phyloP scores from a whole-genome alignment of 1,140 invertebrate genomes.

The Tetramorium simillimum region DNA sequence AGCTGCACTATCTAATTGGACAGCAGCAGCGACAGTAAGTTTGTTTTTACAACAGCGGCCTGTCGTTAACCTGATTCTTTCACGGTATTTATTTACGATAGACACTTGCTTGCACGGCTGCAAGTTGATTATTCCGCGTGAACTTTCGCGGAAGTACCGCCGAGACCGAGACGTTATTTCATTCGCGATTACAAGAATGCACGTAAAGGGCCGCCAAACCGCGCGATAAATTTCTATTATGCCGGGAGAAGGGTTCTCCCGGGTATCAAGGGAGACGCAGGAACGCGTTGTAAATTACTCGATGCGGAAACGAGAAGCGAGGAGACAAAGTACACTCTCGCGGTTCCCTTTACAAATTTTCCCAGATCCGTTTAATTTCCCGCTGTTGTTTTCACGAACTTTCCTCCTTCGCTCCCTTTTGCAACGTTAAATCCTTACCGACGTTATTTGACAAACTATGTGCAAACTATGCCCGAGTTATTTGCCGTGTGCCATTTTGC shows the following conservation, averaged over 20 bases:
- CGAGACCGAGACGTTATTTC: slow-evolving; percentile 25
- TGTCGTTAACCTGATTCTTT: not conserved
- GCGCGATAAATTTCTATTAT: slow-evolving; percentile 72
- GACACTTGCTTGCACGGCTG: not conserved
- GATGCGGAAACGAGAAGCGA: slow-evolving; percentile 36
- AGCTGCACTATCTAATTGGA: not conserved
- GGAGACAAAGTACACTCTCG: slow-evolving; percentile 38
- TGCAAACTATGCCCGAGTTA: slow-evolving; percentile 11
- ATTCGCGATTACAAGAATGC: slow-evolving; percentile 39
- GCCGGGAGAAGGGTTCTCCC: not conserved
- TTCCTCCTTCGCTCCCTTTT: slow-evolving; percentile 17
- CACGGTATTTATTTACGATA: not conserved
- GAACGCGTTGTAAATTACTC: slow-evolving; percentile 46
- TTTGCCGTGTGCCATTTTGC: not conserved
- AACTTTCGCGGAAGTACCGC: slow-evolving; percentile 13
- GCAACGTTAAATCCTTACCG: slow-evolving; percentile 34
- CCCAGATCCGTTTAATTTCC: slow-evolving; percentile 33
- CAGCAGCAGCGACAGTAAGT: too few species aligned
- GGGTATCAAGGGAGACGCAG: not conserved
- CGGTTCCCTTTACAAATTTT: slow-evolving; percentile 54
- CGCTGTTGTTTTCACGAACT: slow-evolving; percentile 27
- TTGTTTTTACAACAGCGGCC: not conserved
- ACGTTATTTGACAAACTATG: slow-evolving; percentile 32
- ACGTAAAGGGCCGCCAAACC: slow-evolving; percentile 50
- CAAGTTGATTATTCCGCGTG: slow-evolving; percentile 25